Evolutionary conservation across 2,888 invertebrate genomes (phyloP).

Genomic region (Thyatira batis): DNA sequence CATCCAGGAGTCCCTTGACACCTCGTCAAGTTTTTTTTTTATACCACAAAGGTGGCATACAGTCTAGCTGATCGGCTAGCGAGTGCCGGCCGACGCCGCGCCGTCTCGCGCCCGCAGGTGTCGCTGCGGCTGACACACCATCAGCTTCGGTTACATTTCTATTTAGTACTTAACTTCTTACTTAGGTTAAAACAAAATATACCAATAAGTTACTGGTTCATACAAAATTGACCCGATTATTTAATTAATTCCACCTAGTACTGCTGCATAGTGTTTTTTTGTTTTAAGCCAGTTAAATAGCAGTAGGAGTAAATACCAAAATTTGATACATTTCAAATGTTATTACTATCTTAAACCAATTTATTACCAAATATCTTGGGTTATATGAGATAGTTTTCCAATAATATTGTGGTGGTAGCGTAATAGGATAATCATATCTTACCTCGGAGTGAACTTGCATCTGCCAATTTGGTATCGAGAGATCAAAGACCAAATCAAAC

Average conservation of each 20-base stretch:
- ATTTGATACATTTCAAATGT: neutral
- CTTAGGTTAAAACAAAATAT: no score
- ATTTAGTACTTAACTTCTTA: neutral
- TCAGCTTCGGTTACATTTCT: neutral
- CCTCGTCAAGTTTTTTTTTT: no score
- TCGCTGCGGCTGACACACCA: neutral
- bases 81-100: neutral
- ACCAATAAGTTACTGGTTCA: no score
- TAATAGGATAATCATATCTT: slow-evolving; percentile 33
- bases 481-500: slow-evolving; percentile 98
- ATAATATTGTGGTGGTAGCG: slow-evolving; percentile 5
- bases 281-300: no score
- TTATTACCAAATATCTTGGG: neutral
- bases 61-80: slow-evolving; percentile 5
- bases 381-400: slow-evolving; percentile 16
- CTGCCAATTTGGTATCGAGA: slow-evolving; percentile 98
- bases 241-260: no score
- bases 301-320: no score
- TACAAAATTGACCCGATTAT: no score
- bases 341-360: no score
- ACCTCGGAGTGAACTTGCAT: slow-evolving; percentile 96
- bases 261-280: no score
- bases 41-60: no score
- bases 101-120: no score
- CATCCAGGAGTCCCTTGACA: no score